Evolutionary conservation across 2,888 invertebrate species (phyloP), one percentile per base, ranked within the genome.

Genomic region (Eretmocerus hayati): DNA sequence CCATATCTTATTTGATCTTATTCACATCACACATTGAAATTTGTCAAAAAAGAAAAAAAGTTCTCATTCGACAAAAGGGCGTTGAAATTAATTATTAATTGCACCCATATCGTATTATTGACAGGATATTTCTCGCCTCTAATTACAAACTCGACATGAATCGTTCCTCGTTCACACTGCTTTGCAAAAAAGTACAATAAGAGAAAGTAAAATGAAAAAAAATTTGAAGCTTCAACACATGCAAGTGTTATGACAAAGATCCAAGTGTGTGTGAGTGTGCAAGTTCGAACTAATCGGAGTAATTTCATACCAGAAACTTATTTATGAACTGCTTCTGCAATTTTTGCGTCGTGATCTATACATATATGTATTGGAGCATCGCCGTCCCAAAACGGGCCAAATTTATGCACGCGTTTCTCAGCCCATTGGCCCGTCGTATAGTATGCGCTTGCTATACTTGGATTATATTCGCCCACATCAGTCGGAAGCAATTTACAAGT

Each of bases 401-500:
- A 65, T 64, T 63, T 63, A 64, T 65, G 63, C 63, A 55, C 53
- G 54, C 49, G 46, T 3, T n/a, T 49, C 15, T n/a, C 42, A 42
- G 53, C 55, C n/a, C n/a, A n/a, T n/a, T n/a, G n/a, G n/a, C n/a
- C n/a, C n/a, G n/a, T n/a, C n/a, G n/a, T n/a, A n/a, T n/a, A n/a
- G n/a, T n/a, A n/a, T n/a, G n/a, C n/a, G n/a, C n/a, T n/a, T n/a
- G n/a, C n/a, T n/a, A n/a, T n/a, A n/a, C n/a, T n/a, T n/a, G n/a
- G n/a, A n/a, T n/a, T n/a, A 55, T 56, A 57, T 39, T 15, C 46
- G 39, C 39, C 56, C 57, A 57, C 56, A 58, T n/a, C 63, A 67
- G 64, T 68, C 69, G 69, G 69, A 70, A 70, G 69, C 69, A 70
- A 70, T 70, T 70, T 70, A 70, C 69, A 69, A 70, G 69, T 69